Evolutionary conservation across 2,113 vertebrate genomes (phyloP).

Genomic region (Xiphophorus hellerii): DNA sequence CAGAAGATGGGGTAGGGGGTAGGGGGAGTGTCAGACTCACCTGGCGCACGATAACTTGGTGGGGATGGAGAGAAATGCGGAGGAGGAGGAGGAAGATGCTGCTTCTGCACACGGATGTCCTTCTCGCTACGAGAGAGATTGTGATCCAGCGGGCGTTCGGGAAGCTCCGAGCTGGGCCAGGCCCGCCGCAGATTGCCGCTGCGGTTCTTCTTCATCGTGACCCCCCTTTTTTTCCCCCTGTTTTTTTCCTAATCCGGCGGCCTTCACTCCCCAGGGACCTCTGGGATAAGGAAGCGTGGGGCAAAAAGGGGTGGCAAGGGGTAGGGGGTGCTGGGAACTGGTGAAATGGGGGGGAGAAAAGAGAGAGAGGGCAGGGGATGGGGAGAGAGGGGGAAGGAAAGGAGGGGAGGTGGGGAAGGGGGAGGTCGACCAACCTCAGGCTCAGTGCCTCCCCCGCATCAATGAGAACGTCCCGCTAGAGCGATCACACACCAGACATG

Average conservation of each 20-base stretch:
- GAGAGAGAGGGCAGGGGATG: not conserved
- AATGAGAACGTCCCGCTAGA: constrained; percentile 81
- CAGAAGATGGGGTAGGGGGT: too few species aligned
- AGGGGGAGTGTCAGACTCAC: constrained; percentile 81
- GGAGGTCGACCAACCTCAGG: constrained; percentile 83
- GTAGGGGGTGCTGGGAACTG: not conserved
- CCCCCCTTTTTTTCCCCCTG: constrained; percentile 23
- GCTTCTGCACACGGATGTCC: constrained; percentile 97
- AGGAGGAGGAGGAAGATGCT: constrained; percentile 92
- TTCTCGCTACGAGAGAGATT: constrained; percentile 96
- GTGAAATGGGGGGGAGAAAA: not conserved
- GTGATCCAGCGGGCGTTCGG: constrained; percentile 94
- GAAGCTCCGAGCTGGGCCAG: constrained; percentile 95
- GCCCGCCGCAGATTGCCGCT: constrained; percentile 93
- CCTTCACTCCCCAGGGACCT: constrained; percentile 56
- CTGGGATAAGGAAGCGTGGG: constrained; percentile 33
- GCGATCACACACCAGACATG: constrained; percentile 84
- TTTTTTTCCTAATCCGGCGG: constrained; percentile 38
- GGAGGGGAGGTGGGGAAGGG: constrained; percentile 38
- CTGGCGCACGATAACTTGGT: constrained; percentile 96
- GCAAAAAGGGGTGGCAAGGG: constrained; percentile 1
- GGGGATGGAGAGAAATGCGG: constrained; percentile 92
- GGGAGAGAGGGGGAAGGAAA: not conserved
- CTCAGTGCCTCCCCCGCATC: constrained; percentile 84
- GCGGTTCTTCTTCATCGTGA: constrained; percentile 97